Percentiles rank a stretch among this genome's conserved stretches.
Evolutionary conservation across 2,888 invertebrate genomes (phyloP).

Genomic region (Himalopsyche japonica): DNA sequence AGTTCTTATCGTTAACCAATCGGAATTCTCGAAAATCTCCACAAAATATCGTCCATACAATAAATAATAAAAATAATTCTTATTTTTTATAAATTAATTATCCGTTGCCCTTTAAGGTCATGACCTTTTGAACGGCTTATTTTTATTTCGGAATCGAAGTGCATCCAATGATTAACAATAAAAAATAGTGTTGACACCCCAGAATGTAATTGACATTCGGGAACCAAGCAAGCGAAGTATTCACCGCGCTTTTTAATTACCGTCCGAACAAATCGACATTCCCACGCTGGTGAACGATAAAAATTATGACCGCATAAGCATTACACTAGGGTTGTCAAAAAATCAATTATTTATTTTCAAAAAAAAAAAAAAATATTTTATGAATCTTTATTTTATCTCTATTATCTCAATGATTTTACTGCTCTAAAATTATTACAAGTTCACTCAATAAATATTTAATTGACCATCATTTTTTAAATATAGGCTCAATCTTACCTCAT

Average conservation of each 20-base stretch:
- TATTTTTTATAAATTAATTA: no score
- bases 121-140: background rate
- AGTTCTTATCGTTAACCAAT: no score
- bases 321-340: background rate
- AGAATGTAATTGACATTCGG: background rate
- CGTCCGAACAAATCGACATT: constrained; percentile 25
- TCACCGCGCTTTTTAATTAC: constrained; percentile 25
- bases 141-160: background rate
- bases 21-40: no score
- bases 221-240: background rate
- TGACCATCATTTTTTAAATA: no score
- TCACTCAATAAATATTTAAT: no score
- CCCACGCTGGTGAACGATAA: constrained; percentile 31
- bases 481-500: no score
- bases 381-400: no score
- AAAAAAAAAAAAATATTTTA: no score
- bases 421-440: no score
- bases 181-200: background rate
- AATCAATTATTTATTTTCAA: background rate
- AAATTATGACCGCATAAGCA: constrained; percentile 13
- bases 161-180: background rate
- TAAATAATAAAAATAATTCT: no score
- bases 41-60: no score
- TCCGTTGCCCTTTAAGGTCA: background rate
- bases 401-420: no score